Percentiles rank a stretch among this genome's conserved stretches.
Evolutionary conservation across 2,797 vertebrate genomes (phyloP).

Genomic region (Sarcophilus harrisii): DNA sequence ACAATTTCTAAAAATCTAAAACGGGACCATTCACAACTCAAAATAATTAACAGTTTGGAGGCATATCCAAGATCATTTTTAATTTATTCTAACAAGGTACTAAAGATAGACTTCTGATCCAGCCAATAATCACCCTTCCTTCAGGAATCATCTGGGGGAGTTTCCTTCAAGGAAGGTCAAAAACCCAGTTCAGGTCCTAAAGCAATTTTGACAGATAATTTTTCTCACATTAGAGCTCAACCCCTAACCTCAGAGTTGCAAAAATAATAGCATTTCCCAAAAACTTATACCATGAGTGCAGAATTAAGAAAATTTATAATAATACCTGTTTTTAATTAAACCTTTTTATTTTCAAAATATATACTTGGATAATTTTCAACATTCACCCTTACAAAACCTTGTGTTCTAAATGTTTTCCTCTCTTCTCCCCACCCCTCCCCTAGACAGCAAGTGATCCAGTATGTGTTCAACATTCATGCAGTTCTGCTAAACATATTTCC

Average conservation of each 20-base stretch:
- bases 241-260: not conserved
- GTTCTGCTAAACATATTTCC: too few species aligned
- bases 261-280: not conserved
- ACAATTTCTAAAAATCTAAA: slow-evolving; percentile 2
- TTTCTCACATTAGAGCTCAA: slow-evolving; percentile 10
- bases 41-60: not conserved
- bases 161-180: not conserved
- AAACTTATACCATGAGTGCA: not conserved
- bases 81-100: not conserved
- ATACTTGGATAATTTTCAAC: too few species aligned
- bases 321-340: too few species aligned
- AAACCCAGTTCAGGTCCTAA: not conserved
- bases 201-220: not conserved
- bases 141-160: not conserved
- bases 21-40: not conserved
- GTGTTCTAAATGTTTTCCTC: too few species aligned
- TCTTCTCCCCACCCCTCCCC: too few species aligned
- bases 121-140: not conserved
- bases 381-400: too few species aligned
- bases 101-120: not conserved
- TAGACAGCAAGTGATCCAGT: too few species aligned
- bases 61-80: not conserved
- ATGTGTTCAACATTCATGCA: too few species aligned
- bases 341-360: too few species aligned
- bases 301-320: slow-evolving; percentile 15